Evolutionary conservation across 2,113 vertebrate genomes (phyloP), one percentile per base, ranked within the genome.

Genomic region (Galeopterus variegatus): DNA sequence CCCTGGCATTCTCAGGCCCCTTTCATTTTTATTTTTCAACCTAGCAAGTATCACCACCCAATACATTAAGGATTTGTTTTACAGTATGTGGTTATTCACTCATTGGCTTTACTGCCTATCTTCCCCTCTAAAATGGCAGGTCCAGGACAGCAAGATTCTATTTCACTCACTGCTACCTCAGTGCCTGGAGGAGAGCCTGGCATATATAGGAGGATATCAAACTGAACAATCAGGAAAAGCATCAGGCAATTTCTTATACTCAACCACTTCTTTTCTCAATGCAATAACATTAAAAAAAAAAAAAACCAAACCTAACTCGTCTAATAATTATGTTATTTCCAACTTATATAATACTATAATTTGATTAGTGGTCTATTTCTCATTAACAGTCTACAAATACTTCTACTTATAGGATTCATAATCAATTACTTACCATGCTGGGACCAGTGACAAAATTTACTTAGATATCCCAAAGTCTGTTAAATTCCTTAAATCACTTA

Each of bases 271-370:
- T 75, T 54, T 82, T 79, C 50, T 82, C 15, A 33, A 4, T 48
- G 36, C 1, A 93, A 1, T 60, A 65, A 65, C 28, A 88, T 52
- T 88, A 69, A 60, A 5, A 21, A 26, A 23, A 26, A 54, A 48
- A 62, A 75, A 33, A n/a, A 6, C 5, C 56, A 75, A 3, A 3
- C 0, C 36, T 81, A 96, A 50, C 58, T 81, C 87, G 92, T 93
- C 65, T 96, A 98, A 94, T 97, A 97, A 97, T 58, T 96, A 97
- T 65, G 92, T 76, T 85, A 97, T 90, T 98, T 96, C 73, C 60
- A 97, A 83, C 48, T 18, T 65, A 70, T 41, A 95, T 94, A 95
- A 87, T 14, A 95, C 93, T 86, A 90, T 84, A 77, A 97, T 97
- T 96, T 97, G 88, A 97, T 90, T 93, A 96, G 58, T 54, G 79